phyloP scores from a whole-genome alignment of 2,113 vertebrate genomes.

The Ifrita kowaldi region DNA sequence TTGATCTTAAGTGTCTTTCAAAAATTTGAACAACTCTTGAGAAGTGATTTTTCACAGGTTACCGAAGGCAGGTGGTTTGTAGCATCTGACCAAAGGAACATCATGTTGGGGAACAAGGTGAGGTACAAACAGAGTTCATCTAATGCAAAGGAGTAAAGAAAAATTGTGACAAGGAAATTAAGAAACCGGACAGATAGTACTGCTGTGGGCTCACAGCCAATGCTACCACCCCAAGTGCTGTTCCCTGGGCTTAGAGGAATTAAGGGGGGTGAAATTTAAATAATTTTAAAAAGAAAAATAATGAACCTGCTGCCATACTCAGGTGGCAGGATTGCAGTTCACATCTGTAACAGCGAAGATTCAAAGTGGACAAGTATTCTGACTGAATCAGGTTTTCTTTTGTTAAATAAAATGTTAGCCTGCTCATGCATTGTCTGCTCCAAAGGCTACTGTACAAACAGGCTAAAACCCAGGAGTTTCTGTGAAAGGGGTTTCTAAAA shows the following conservation, averaged over 20 bases:
- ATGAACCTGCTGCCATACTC: not conserved
- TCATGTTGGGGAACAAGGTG: accelerated
- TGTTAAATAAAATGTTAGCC: not conserved
- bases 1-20: not conserved
- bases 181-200: not conserved
- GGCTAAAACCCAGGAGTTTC: not conserved
- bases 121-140: not conserved
- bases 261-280: not conserved
- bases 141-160: not conserved
- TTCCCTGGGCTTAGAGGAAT: not conserved
- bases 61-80: not conserved
- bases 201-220: not conserved
- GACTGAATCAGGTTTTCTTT: not conserved
- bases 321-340: accelerated
- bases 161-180: not conserved
- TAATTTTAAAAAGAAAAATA: not conserved
- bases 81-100: not conserved
- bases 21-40: not conserved
- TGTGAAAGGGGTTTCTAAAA: not conserved
- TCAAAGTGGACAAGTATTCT: not conserved
- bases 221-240: accelerated
- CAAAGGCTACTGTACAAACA: not conserved
- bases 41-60: not conserved
- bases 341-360: accelerated
- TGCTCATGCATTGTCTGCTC: not conserved